Percentiles rank a stretch among this genome's conserved stretches.
These are phyloP conservation scores for Nematolebias whitei DNA, from an alignment of 2,113 vertebrate genomes.

Conservation along the genomic window DNA sequence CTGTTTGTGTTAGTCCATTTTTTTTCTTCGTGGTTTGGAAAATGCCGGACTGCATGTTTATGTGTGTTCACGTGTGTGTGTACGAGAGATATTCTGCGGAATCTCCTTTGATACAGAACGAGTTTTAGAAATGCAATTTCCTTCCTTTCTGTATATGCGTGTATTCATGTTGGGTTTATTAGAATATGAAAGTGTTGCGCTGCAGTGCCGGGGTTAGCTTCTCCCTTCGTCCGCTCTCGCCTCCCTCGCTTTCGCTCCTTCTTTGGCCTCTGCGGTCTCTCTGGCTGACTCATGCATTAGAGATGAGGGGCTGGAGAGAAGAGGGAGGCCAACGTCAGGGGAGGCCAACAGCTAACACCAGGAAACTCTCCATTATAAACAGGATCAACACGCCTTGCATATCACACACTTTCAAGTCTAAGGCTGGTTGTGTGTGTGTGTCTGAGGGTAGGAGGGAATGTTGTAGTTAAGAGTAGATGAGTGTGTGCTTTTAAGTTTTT, in stretches of 20 bases:
- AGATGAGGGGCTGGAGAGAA: conserved; percentile 75
- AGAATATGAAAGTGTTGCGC: conserved; percentile 99
- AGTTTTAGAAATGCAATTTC: conserved; percentile 99
- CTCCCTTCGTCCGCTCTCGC: conserved; percentile 63
- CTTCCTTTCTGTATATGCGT: conserved; percentile 68
- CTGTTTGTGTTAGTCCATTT: conserved; percentile 71
- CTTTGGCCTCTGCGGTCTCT: conserved; percentile 66
- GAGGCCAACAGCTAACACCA: conserved; percentile 70
- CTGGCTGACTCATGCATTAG: conserved; percentile 78
- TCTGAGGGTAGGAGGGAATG: conserved; percentile 23
- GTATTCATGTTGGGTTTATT: conserved; percentile 92
- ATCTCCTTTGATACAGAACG: conserved; percentile 93
- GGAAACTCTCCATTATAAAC: conserved; percentile 71
- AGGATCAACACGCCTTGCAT: conserved; percentile 63
- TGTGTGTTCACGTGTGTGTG: conserved; percentile 85
- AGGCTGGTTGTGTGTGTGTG: conserved; percentile 29
- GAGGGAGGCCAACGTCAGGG: conserved; percentile 66
- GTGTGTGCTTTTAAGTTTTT: conserved; percentile 52
- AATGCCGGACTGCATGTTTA: conserved; percentile 86
- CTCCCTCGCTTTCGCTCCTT: conserved; percentile 54
- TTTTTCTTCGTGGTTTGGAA: conserved; percentile 74
- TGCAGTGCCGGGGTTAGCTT: conserved; percentile 81
- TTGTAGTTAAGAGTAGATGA: conserved; percentile 40
- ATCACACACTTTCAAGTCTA: conserved; percentile 69
- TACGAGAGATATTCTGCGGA: conserved; percentile 89